Conservation (phyloP, 2,797 vertebrate species). For the Heterohyrax brucei region DNA sequence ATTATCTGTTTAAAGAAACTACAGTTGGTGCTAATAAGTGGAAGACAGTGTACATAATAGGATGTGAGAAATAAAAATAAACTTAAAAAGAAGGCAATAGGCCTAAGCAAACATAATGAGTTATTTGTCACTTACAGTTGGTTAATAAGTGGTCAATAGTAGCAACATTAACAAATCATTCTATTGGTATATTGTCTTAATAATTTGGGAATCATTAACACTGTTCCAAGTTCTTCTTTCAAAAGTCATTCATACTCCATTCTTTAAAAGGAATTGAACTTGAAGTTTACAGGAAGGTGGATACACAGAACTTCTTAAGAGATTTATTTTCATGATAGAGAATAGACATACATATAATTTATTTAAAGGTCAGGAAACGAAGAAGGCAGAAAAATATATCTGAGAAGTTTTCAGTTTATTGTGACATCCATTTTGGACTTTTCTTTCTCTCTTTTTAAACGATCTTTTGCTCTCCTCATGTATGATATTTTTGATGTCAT, state of each 20-base stretch:
- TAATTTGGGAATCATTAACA: neutral
- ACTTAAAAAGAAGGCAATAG: constrained; percentile 55
- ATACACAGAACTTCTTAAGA: neutral
- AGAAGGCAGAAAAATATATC: neutral
- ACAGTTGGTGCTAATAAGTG: constrained; percentile 30
- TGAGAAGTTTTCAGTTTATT: neutral
- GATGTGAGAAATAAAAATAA: constrained; percentile 65
- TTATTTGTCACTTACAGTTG: constrained; percentile 32
- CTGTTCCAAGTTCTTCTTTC: constrained; percentile 24
- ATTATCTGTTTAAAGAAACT: neutral
- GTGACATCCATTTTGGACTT: no score
- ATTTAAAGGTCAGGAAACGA: constrained; percentile 31
- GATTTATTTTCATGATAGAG: constrained; percentile 51
- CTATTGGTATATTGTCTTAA: constrained; percentile 19
- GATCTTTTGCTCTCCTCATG: no score
- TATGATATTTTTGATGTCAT: no score
- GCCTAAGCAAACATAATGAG: constrained; percentile 25
- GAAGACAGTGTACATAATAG: constrained; percentile 40
- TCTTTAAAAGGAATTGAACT: constrained; percentile 6
- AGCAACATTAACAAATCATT: constrained; percentile 37
- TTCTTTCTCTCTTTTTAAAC: no score
- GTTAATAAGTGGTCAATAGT: constrained; percentile 15
- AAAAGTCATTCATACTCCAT: neutral
- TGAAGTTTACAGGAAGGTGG: constrained; percentile 25
- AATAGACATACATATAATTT: neutral